phyloP scores from a whole-genome alignment of 2,797 vertebrate genomes.

The Synanceia verrucosa region DNA sequence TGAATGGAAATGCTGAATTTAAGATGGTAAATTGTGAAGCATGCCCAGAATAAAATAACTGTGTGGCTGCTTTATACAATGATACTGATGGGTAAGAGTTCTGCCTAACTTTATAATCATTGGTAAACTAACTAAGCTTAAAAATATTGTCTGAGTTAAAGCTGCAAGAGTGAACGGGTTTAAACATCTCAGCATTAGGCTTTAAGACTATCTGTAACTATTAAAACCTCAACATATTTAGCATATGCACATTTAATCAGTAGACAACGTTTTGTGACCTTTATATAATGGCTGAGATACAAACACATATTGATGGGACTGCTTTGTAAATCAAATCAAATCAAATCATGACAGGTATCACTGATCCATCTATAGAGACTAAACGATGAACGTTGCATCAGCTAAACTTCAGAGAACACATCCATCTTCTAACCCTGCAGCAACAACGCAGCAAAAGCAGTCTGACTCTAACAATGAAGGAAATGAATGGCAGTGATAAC shows the following conservation, averaged over 20 bases:
- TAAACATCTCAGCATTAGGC: not conserved
- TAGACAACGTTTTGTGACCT: no score
- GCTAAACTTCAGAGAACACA: not conserved
- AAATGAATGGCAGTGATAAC: conserved; percentile 24
- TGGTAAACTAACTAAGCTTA: not conserved
- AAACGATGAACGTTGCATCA: not conserved
- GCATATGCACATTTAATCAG: not conserved
- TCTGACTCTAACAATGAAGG: not conserved
- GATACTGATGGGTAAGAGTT: not conserved
- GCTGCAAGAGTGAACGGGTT: not conserved
- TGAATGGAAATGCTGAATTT: not conserved
- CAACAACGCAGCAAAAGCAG: not conserved
- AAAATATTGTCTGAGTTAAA: not conserved
- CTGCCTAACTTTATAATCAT: not conserved
- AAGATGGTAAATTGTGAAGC: not conserved
- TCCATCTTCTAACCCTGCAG: not conserved
- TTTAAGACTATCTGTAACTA: not conserved
- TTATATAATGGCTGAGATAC: not conserved
- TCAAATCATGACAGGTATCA: not conserved
- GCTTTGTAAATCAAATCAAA: not conserved
- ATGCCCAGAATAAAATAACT: not conserved
- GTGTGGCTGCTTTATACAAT: not conserved
- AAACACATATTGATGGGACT: not conserved
- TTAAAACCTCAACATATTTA: not conserved
- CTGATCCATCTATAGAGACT: not conserved